phyloP scores from a whole-genome alignment of 2,113 vertebrate genomes.

The Cyphomyrus discorhynchus region DNA sequence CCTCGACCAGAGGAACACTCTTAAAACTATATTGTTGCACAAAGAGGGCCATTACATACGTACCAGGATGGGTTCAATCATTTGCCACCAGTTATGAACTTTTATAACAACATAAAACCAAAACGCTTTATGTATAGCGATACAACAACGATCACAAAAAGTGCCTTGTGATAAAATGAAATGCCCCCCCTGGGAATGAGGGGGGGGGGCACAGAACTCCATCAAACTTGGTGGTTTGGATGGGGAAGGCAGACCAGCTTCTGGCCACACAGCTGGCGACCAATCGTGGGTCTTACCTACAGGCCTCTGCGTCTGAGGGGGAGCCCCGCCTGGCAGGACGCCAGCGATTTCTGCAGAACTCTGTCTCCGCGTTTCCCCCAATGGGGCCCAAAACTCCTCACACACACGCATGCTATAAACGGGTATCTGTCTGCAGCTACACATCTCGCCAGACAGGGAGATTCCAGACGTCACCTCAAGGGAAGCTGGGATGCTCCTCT shows the following conservation, averaged over 20 bases:
- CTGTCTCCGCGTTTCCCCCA: background rate
- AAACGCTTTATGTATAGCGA: background rate
- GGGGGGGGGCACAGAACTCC: background rate
- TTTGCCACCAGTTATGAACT: background rate
- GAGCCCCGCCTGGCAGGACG: background rate
- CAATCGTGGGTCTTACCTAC: background rate
- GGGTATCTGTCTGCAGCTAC: background rate
- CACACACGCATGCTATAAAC: slow-evolving; percentile 30
- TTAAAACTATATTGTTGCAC: background rate
- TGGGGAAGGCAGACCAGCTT: background rate
- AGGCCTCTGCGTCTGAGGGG: background rate
- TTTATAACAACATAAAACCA: background rate
- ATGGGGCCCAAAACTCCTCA: slow-evolving; percentile 15
- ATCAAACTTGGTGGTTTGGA: background rate
- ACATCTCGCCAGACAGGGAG: slow-evolving; percentile 33
- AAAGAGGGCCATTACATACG: background rate
- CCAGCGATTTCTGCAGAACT: background rate
- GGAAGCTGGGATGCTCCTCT: slow-evolving; percentile 25
- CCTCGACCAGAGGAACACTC: background rate
- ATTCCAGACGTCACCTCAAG: slow-evolving; percentile 25
- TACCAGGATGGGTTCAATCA: background rate
- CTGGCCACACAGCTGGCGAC: background rate
- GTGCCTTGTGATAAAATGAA: background rate
- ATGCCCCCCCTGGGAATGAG: background rate
- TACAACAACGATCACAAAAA: background rate